phyloP scores from a whole-genome alignment of 2,888 invertebrate genomes.

The Apodemia duryi region DNA sequence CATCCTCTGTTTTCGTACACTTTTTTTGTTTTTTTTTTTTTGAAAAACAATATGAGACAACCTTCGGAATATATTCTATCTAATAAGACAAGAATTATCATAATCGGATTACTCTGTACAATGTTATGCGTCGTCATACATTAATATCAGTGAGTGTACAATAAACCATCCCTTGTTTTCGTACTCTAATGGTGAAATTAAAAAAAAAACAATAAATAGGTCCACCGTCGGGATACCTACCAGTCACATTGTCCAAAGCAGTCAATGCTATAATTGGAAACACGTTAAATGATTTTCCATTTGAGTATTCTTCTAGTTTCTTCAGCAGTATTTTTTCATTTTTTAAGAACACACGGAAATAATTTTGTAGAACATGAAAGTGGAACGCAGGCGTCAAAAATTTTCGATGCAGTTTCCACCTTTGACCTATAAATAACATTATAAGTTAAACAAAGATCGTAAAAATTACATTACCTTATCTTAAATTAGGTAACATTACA shows the following conservation, averaged over 20 bases:
- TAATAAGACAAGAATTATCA: too few species aligned
- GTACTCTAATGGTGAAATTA: too few species aligned
- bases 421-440: slow-evolving; percentile 44
- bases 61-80: too few species aligned
- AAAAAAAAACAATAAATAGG: too few species aligned
- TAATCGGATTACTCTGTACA: too few species aligned
- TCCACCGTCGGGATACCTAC: slow-evolving; percentile 34
- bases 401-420: slow-evolving; percentile 84
- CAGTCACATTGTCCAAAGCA: slow-evolving; percentile 69
- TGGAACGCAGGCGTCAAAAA: slow-evolving; percentile 89
- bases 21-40: too few species aligned
- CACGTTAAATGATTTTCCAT: slow-evolving; percentile 72
- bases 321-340: slow-evolving; percentile 78
- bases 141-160: too few species aligned
- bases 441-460: background rate
- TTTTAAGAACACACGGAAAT: slow-evolving; percentile 83
- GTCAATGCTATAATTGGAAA: slow-evolving; percentile 80
- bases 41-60: too few species aligned
- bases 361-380: slow-evolving; percentile 86
- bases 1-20: too few species aligned
- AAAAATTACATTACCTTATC: background rate
- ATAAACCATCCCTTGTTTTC: too few species aligned
- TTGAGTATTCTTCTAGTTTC: slow-evolving; percentile 66
- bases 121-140: too few species aligned
- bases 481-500: too few species aligned